Percentiles rank a stretch among this genome's conserved stretches.
Evolutionary conservation across 2,113 vertebrate genomes (phyloP).

Genomic region (Lagenorhynchus albirostris): DNA sequence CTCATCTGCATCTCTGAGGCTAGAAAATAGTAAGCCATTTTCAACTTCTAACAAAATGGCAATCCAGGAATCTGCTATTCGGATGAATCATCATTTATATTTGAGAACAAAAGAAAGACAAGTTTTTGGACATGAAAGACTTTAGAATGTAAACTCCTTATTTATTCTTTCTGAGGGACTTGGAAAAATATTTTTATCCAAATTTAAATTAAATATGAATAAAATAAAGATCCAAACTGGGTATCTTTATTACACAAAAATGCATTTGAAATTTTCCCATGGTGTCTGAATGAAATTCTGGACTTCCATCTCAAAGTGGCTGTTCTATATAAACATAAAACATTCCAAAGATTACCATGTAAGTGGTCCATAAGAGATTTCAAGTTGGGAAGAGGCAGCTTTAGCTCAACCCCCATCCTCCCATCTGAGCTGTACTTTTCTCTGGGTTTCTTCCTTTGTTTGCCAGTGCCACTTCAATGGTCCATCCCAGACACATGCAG

Average conservation of each 20-base stretch:
- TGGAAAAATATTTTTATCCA: not conserved
- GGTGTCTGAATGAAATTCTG: not conserved
- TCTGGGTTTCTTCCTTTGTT: not conserved
- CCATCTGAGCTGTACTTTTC: not conserved
- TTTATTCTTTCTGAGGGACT: not conserved
- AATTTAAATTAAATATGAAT: conserved; percentile 12
- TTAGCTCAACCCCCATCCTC: not conserved
- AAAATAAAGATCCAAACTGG: not conserved
- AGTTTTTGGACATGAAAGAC: not conserved
- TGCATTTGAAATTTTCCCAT: not conserved
- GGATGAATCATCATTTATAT: not conserved
- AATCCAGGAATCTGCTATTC: not conserved
- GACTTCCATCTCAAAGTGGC: not conserved
- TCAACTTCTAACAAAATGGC: not conserved
- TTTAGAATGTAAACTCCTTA: not conserved
- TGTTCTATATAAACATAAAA: not conserved
- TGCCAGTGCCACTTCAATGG: not conserved
- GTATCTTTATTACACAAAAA: not conserved
- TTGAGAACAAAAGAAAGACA: not conserved
- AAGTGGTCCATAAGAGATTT: not conserved
- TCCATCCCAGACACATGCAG: not conserved
- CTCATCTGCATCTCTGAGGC: not conserved
- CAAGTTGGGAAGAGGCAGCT: not conserved
- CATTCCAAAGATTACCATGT: not conserved
- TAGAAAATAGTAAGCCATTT: not conserved